Evolutionary conservation across 2,888 invertebrate species (phyloP).

Genomic region (Aphidius colemani): DNA sequence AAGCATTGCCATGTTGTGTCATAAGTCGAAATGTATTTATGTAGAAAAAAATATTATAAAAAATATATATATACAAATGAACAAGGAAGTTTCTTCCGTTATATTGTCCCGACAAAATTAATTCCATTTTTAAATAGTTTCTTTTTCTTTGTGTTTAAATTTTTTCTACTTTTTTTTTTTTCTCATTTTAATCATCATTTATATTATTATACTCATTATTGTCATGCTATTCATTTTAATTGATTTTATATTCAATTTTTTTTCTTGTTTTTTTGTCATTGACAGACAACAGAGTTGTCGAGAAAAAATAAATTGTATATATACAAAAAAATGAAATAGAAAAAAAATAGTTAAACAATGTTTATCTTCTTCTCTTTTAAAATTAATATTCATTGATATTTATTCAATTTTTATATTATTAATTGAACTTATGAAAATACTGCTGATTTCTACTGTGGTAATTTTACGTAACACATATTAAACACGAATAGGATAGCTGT

Average conservation of each 20-base stretch:
- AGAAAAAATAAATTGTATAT: not conserved
- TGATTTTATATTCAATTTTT: not conserved
- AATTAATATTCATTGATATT: too few species aligned
- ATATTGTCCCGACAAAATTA: conserved; percentile 23
- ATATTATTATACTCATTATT: not conserved
- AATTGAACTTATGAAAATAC: too few species aligned
- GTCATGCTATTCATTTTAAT: not conserved
- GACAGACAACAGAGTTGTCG: too few species aligned
- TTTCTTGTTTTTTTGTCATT: not conserved
- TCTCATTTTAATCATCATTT: conserved; percentile 1
- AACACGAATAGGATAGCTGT: not conserved
- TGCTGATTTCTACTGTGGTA: conserved; percentile 19
- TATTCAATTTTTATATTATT: too few species aligned
- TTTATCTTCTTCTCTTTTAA: too few species aligned
- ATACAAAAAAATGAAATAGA: not conserved
- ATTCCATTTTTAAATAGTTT: conserved; percentile 23
- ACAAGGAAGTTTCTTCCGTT: conserved; percentile 31
- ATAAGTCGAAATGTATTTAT: conserved; percentile 40
- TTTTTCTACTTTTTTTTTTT: conserved; percentile 14
- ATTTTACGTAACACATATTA: conserved; percentile 23
- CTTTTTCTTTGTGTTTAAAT: conserved; percentile 17
- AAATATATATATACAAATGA: not conserved
- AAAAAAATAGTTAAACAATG: too few species aligned
- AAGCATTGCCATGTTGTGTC: conserved; percentile 53
- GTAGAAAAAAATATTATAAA: conserved; percentile 2